Conservation (phyloP, 1,140 invertebrate species). For the Apis laboriosa region DNA sequence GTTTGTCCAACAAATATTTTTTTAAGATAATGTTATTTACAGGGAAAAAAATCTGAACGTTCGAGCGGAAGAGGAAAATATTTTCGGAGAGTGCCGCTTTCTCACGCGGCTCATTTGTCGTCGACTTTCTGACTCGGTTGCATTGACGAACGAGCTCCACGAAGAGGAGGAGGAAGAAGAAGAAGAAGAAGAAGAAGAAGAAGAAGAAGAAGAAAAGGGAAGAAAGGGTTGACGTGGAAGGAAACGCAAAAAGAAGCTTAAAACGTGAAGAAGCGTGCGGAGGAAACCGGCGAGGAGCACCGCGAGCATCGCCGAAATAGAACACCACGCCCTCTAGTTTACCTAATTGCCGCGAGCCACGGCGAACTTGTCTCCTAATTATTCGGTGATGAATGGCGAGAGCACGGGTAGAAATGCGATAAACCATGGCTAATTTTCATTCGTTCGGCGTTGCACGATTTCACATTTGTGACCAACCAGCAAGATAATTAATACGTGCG, state of each 20-base stretch:
- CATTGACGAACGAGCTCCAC: conserved; percentile 70
- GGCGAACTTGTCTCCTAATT: conserved; percentile 78
- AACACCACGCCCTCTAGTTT: conserved; percentile 77
- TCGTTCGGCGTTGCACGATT: conserved; percentile 55
- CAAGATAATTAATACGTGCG: conserved; percentile 53
- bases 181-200: conserved; percentile 32
- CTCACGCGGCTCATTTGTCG: conserved; percentile 69
- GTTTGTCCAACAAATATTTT: not conserved
- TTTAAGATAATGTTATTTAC: not conserved
- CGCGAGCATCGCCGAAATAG: conserved; percentile 69
- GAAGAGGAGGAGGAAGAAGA: conserved; percentile 40
- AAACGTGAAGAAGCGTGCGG: conserved; percentile 32
- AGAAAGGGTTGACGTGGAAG: conserved; percentile 58
- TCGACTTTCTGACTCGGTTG: conserved; percentile 67
- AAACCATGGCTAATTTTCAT: conserved; percentile 72
- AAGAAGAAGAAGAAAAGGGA: conserved; percentile 16
- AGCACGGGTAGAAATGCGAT: conserved; percentile 64
- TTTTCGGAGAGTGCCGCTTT: conserved; percentile 41
- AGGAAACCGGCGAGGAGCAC: conserved; percentile 30
- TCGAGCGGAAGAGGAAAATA: conserved; percentile 45
- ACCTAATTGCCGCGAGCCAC: conserved; percentile 75
- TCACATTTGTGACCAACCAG: conserved; percentile 33
- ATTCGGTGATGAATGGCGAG: conserved; percentile 75
- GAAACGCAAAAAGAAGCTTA: conserved; percentile 58
- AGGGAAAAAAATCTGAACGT: conserved; percentile 13